These are phyloP conservation scores for Manis crassicaudata DNA, from an alignment of 2,797 vertebrate species.

Conservation along the genomic window DNA sequence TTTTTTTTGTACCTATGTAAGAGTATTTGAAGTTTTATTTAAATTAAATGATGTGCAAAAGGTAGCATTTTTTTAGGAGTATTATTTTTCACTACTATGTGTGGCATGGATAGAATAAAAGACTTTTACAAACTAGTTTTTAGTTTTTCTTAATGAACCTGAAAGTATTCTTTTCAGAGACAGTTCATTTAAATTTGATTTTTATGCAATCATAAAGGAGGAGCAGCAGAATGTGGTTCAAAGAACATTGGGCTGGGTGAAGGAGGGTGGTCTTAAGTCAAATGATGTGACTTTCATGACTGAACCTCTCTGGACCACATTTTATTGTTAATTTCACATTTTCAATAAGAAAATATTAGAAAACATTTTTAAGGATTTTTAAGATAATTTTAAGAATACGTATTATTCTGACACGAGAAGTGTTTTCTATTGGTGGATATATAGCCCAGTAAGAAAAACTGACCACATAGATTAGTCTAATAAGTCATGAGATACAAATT, in stretches of 20 bases:
- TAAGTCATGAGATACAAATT: not conserved
- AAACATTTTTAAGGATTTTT: not conserved
- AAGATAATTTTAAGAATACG: too few relatives aligned
- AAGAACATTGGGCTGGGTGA: not conserved
- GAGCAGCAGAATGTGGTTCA: not conserved
- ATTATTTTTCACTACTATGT: conserved; percentile 99
- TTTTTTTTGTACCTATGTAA: conserved; percentile 98
- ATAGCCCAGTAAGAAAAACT: not conserved
- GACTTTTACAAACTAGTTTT: conserved; percentile 94
- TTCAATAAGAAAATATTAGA: conserved; percentile 19
- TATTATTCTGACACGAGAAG: conserved; percentile 11
- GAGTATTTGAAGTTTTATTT: conserved; percentile 99
- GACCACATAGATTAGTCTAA: not conserved
- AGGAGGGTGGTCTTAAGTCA: not conserved
- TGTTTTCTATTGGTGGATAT: not conserved
- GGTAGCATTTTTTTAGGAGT: conserved; percentile 99
- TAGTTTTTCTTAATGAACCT: conserved; percentile 78
- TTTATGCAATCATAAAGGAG: conserved; percentile 38
- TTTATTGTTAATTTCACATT: conserved; percentile 28
- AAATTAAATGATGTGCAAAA: conserved; percentile 97
- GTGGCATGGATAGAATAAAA: conserved; percentile 99
- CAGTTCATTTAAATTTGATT: not conserved
- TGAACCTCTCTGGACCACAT: not conserved
- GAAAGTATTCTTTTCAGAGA: conserved; percentile 30
- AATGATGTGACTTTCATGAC: not conserved